Conservation (phyloP, 35 echinoderm and acorn worm species). For the Anneissia japonica region DNA sequence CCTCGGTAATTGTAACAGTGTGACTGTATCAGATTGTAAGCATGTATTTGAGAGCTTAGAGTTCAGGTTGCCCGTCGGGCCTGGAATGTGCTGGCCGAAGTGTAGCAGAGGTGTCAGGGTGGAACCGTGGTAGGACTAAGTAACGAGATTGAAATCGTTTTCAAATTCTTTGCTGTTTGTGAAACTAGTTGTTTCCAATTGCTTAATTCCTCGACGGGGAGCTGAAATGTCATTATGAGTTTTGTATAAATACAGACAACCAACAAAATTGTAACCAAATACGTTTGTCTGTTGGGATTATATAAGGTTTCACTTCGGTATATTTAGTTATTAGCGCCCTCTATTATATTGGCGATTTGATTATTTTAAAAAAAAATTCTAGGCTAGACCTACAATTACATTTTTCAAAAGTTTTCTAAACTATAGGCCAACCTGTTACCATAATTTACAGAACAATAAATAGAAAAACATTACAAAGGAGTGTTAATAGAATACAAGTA, state of each 20-base stretch:
- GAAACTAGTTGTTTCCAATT: background rate
- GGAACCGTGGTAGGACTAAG: background rate
- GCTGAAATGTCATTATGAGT: background rate
- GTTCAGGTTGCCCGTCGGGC: background rate
- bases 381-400: too few relatives aligned
- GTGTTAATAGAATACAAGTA: too few relatives aligned
- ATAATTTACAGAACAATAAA: too few relatives aligned
- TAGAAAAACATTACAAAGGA: too few relatives aligned
- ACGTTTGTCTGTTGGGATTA: background rate
- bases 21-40: background rate
- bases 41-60: background rate
- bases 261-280: background rate
- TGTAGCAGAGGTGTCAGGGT: background rate
- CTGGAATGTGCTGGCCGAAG: background rate
- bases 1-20: background rate
- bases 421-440: too few relatives aligned
- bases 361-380: too few relatives aligned
- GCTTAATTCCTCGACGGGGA: background rate
- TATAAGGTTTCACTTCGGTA: too few relatives aligned
- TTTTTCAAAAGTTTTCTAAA: too few relatives aligned
- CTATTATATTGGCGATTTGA: too few relatives aligned
- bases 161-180: background rate
- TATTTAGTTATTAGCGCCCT: too few relatives aligned
- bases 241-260: background rate
- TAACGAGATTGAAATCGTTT: background rate